Evolutionary conservation across 2,113 vertebrate species (phyloP).

Genomic region (Gymnocephalus cernua): DNA sequence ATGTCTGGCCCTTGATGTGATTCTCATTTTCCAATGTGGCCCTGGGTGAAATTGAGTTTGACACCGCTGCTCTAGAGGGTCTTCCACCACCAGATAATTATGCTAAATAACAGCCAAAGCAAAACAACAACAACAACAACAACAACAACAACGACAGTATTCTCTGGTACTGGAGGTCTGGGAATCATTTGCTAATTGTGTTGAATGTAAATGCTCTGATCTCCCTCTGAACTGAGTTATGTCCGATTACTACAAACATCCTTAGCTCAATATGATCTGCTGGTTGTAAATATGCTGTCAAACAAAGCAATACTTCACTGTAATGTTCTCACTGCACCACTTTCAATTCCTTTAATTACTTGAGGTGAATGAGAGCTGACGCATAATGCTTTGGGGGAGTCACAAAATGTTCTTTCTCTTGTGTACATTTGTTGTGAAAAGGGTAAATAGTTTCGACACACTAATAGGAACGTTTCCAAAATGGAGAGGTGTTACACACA

Average conservation of each 20-base stretch:
- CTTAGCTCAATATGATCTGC: constrained; percentile 42
- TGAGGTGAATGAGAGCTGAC: constrained; percentile 34
- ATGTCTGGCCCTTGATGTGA: too few relatives aligned
- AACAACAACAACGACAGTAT: background rate
- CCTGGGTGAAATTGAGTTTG: too few relatives aligned
- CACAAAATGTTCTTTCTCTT: constrained; percentile 45
- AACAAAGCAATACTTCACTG: constrained; percentile 54
- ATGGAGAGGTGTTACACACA: constrained; percentile 2
- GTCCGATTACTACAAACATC: constrained; percentile 55
- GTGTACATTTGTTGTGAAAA: constrained; percentile 50
- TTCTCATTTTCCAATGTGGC: too few relatives aligned
- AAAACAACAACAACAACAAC: constrained; percentile 15
- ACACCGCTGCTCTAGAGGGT: too few relatives aligned
- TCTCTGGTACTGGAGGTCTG: constrained; percentile 31
- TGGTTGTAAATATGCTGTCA: constrained; percentile 55
- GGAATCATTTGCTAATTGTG: constrained; percentile 48
- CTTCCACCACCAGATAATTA: constrained; percentile 6
- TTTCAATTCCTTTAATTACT: constrained; percentile 24
- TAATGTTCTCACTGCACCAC: constrained; percentile 36
- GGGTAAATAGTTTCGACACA: constrained; percentile 29
- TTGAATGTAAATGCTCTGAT: constrained; percentile 43
- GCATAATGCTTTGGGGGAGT: constrained; percentile 8
- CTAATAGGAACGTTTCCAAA: constrained; percentile 30
- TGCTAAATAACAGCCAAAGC: constrained; percentile 18
- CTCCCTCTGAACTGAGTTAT: constrained; percentile 54